Base-by-base conservation (phyloP, 2,888 invertebrate species). In the Empis livida region DNA sequence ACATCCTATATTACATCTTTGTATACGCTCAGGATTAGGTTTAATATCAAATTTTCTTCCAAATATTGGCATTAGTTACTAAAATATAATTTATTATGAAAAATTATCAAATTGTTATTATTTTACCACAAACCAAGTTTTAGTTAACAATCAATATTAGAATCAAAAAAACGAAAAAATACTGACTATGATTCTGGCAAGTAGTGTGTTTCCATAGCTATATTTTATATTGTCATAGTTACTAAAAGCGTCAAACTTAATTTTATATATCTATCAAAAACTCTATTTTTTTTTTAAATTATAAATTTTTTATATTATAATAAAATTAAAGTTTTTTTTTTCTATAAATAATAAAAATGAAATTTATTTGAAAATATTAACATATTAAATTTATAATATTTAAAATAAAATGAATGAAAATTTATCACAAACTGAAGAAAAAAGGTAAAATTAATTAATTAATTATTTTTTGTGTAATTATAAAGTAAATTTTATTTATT, bases 1-100 rank as follows among this genome's bases (percentile, higher is more conserved):
- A 51, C 59, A 62, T 0, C 60, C 61, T 41, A 61, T 65, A 45
- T 65, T 66, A 31, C 63, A 63, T 20, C 68, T 60, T 16, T 54
- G 55, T 13, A 51, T 47, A 27, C 68, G 61, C 3, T 55, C 45
- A 13, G 66, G 66, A 44, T 62, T 61, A 1, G 64, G 61, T 43
- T 68, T 68, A 6, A 63, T 52, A 46, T 68, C 67, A 41, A 65
- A 68, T 53, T 66, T 68, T 50, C 65, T 69, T 49, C 62, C 60
- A 48, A 68, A 68, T 44, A 68, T 55, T 17, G 68, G 68, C 68
- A 68, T 68, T 38, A 38, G 16, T n/a, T 5, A n/a, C n/a, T n/a
- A n/a, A n/a, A 20, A 20, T 20, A 5, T 32, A 32, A 32, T 32
- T 32, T 32, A 3, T 9, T 10, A 32, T 37, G n/a, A 37, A 37